phyloP scores from a whole-genome alignment of 2,888 invertebrate species.

The Tiliacea aurago region DNA sequence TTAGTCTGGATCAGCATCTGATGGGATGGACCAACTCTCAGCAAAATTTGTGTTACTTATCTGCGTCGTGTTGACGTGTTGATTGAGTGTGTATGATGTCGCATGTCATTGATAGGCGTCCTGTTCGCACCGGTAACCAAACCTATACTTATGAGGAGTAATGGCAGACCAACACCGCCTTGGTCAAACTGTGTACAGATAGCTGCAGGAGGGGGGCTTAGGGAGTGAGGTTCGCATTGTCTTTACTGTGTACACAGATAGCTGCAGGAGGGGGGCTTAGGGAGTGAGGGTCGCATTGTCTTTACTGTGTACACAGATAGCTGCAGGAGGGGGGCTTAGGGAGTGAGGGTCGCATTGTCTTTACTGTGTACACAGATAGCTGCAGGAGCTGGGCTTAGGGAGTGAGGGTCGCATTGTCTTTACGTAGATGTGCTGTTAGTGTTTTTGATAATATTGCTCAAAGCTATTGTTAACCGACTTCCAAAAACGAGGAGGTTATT shows the following conservation, averaged over 20 bases:
- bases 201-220: neutral
- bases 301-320: neutral
- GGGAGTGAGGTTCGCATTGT: no score
- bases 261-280: neutral
- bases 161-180: conserved; percentile 39
- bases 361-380: neutral
- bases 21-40: neutral
- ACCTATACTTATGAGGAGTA: conserved; percentile 61
- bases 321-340: neutral
- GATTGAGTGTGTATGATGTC: conserved; percentile 41
- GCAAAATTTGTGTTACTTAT: conserved; percentile 9
- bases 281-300: no score
- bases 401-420: neutral
- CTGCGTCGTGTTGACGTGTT: conserved; percentile 32
- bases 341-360: no score
- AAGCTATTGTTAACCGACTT: no score
- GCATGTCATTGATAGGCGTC: conserved; percentile 54
- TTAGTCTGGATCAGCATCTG: conserved; percentile 2
- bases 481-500: no score
- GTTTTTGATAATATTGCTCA: neutral
- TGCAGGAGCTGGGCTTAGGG: neutral
- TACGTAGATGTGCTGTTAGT: no score
- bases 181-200: conserved; percentile 9
- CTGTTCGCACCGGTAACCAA: conserved; percentile 50
- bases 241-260: neutral